Evolutionary conservation across 2,797 vertebrate genomes (phyloP), one percentile per base, ranked within the genome.

Genomic region (Adrianichthys oophorus): DNA sequence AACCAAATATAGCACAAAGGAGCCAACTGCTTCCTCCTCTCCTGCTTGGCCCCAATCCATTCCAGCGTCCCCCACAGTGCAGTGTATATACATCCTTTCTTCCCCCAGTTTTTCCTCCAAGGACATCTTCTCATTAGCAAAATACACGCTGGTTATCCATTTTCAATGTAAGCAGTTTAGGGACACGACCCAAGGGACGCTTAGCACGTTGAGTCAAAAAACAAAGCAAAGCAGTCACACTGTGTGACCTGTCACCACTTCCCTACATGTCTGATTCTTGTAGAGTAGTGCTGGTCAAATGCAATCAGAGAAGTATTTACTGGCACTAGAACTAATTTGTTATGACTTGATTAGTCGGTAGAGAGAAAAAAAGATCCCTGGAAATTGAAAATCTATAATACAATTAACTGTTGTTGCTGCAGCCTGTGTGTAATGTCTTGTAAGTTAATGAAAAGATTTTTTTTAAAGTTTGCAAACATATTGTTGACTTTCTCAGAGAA

Each of bases 1-100:
- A 65, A 85, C 89, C 90, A 90, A 92, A 92, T 90, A 90, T 90
- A 92, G 90, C 86, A 87, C 86, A 90, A 82, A 82, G 74, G 76
- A 86, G 81, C 68, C 76, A 84, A 85, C 78, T 55, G 88, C 89
- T 88, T 89, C 86, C 89, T 91, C 88, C 79, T 79, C 85, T 80
- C 54, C 76, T 65, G 82, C 78, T 81, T 75, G 69, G 85, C 81
- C 85, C 85, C 78, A 78, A 80, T 87, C 84, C 85, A 82, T 83
- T 61, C 70, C 76, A 62, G 70, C 74, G 65, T 76, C 79, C 83
- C 78, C 85, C 82, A 74, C 78, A 88, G 82, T 80, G 79, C 86
- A 80, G 86, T 72, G 74, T 74, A 73, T 76, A 72, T 72, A 84
- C 74, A 84, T 86, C 78, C 85, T 85, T 78, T 76, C 60, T 64